phyloP scores from a whole-genome alignment of 2,797 vertebrate genomes.

The Heterohyrax brucei region DNA sequence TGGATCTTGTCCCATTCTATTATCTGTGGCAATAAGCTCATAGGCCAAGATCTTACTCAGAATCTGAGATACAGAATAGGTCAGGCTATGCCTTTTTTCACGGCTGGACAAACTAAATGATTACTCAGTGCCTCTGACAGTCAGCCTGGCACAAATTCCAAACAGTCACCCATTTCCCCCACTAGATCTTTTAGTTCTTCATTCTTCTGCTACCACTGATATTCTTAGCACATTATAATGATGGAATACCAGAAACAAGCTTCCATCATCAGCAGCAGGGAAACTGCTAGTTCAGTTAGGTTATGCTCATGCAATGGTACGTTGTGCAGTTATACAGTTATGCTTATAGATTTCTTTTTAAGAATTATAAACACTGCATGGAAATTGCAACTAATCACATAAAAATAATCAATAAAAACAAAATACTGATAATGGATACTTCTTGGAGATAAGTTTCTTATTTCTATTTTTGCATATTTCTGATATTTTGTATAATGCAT shows the following conservation, averaged over 20 bases:
- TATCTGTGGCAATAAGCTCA: neutral
- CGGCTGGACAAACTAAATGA: neutral
- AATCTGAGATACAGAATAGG: neutral
- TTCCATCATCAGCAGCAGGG: conserved; percentile 23
- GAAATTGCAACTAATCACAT: conserved; percentile 20
- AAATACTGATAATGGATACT: conserved; percentile 57
- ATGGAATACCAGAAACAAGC: conserved; percentile 4
- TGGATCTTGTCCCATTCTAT: neutral
- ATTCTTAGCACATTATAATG: neutral
- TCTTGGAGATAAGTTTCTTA: conserved; percentile 43
- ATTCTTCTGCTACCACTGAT: conserved; percentile 41
- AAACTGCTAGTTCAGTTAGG: conserved; percentile 43
- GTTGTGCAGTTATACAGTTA: neutral
- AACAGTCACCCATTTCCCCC: conserved; percentile 53
- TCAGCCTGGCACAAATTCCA: neutral
- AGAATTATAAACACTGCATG: conserved; percentile 50
- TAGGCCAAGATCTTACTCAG: neutral
- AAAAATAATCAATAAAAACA: conserved; percentile 49
- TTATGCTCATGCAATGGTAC: neutral
- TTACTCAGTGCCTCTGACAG: neutral
- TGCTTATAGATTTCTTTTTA: conserved; percentile 57
- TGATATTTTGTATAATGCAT: conserved; percentile 44
- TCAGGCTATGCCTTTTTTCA: neutral
- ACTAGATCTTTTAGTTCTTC: conserved; percentile 28
- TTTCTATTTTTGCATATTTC: conserved; percentile 23